These are phyloP conservation scores for Cryptoprocta ferox DNA, from an alignment of 2,797 vertebrate genomes.

Conservation along the genomic window DNA sequence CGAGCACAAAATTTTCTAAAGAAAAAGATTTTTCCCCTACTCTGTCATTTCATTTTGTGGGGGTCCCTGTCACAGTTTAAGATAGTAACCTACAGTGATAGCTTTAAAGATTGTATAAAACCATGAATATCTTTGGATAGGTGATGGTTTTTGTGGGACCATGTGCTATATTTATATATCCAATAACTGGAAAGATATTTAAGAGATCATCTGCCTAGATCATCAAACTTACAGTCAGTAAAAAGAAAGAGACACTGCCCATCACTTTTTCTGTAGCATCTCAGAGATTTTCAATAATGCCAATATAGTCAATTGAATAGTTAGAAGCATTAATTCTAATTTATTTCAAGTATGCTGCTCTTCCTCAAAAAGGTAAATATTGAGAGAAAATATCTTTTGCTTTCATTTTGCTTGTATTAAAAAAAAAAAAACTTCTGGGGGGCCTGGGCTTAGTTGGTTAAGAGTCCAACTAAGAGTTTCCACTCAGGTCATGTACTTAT, in stretches of 20 bases:
- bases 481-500: too few species aligned
- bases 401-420: background rate
- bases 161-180: background rate
- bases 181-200: background rate
- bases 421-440: background rate
- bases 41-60: background rate
- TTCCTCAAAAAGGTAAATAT: background rate
- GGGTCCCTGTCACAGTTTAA: background rate
- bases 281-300: background rate
- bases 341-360: background rate
- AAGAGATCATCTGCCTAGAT: background rate
- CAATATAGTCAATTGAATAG: slow-evolving; percentile 5
- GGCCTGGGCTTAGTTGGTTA: too few species aligned
- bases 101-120: slow-evolving; percentile 24
- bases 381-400: background rate
- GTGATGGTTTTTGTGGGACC: background rate
- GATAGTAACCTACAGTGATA: background rate
- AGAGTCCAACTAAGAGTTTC: too few species aligned
- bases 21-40: background rate
- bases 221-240: background rate
- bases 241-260: background rate
- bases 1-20: background rate
- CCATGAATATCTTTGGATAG: background rate
- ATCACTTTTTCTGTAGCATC: background rate
- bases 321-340: slow-evolving; percentile 1